A percentile compares a stretch with the other conserved stretches of the same genome.
Conservation (phyloP, 2,113 vertebrate genomes). For the Elephas maximus region DNA sequence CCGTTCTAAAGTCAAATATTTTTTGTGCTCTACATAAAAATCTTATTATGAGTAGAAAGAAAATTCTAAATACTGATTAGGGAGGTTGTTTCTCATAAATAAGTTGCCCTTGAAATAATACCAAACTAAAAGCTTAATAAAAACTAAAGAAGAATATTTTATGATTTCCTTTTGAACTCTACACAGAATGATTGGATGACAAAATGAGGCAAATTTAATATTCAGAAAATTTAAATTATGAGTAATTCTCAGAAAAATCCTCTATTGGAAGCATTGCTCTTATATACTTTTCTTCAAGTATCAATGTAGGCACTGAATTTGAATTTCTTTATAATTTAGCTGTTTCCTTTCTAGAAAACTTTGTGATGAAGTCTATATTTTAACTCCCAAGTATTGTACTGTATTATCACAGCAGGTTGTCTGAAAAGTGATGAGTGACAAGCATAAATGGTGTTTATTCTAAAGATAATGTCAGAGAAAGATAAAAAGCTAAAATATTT, state of each 20-base stretch:
- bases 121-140: neutral
- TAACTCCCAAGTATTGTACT: neutral
- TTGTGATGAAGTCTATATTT: neutral
- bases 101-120: neutral
- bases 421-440: neutral
- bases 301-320: neutral
- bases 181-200: neutral
- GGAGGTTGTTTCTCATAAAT: neutral
- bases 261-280: neutral
- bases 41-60: neutral
- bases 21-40: neutral
- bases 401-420: neutral
- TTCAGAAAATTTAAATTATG: neutral
- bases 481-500: neutral
- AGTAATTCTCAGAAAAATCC: neutral
- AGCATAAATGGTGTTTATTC: neutral
- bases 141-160: neutral
- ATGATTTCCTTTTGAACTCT: neutral
- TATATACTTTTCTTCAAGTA: neutral
- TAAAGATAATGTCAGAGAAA: neutral
- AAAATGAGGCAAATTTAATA: neutral
- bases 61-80: conserved; percentile 15
- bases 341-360: neutral
- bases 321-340: neutral
- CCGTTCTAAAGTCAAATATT: neutral